phyloP scores from a whole-genome alignment of 2,888 invertebrate genomes.

The Rhamphomyia laevipes region DNA sequence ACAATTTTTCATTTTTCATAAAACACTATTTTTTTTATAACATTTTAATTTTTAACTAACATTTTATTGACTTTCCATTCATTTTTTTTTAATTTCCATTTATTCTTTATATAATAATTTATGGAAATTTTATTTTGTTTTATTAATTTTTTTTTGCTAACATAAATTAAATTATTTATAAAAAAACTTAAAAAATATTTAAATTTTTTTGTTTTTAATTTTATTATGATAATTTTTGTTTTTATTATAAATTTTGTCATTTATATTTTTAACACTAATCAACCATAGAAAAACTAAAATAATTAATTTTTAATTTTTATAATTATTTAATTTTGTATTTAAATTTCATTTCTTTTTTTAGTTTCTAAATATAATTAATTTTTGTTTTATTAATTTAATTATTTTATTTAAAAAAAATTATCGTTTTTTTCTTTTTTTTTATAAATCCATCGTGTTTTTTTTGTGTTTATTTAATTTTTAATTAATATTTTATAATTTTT shows the following conservation, averaged over 20 bases:
- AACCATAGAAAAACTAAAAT: constrained; percentile 17
- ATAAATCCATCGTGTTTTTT: too few relatives aligned
- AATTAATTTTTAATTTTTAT: constrained; percentile 6
- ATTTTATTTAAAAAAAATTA: neutral
- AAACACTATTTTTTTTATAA: too few relatives aligned
- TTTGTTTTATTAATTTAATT: constrained; percentile 10
- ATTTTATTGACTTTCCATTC: too few relatives aligned
- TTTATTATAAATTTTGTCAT: too few relatives aligned
- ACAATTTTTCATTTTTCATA: too few relatives aligned
- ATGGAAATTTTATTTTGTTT: neutral
- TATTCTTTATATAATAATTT: constrained; percentile 12
- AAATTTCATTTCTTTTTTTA: too few relatives aligned
- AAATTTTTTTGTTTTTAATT: constrained; percentile 13
- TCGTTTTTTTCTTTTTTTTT: too few relatives aligned
- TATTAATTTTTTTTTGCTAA: constrained; percentile 8
- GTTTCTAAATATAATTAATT: constrained; percentile 9
- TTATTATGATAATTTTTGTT: too few relatives aligned
- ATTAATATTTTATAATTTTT: too few relatives aligned
- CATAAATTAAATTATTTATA: constrained; percentile 14
- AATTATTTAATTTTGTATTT: constrained; percentile 13
- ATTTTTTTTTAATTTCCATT: constrained; percentile 11
- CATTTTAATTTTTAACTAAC: too few relatives aligned
- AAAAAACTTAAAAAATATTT: constrained; percentile 3
- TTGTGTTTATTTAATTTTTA: too few relatives aligned
- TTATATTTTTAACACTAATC: constrained; percentile 5